Conservation (phyloP, 2,113 vertebrate genomes). For the Alaudala cheleensis region DNA sequence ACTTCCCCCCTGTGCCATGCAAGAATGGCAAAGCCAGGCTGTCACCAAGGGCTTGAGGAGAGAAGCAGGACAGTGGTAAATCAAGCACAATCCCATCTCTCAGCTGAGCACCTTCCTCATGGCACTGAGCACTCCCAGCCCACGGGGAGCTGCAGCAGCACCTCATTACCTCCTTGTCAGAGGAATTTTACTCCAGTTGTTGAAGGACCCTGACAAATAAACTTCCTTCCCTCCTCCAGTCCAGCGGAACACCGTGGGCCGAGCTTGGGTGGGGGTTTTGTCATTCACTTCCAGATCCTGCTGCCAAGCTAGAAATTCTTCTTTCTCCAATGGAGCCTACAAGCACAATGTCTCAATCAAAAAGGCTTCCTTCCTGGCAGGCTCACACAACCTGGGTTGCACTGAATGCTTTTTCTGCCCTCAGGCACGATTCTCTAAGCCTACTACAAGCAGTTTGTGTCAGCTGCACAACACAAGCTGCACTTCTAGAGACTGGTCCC, state of each 20-base stretch:
- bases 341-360: not conserved
- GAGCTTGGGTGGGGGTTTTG: conserved; percentile 81
- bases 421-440: accelerated
- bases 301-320: conserved; percentile 95
- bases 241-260: conserved; percentile 95
- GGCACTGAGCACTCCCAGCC: not conserved
- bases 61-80: not conserved
- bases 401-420: not conserved
- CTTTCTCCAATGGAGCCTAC: conserved; percentile 83
- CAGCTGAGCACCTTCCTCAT: not conserved
- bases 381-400: not conserved
- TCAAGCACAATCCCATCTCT: not conserved
- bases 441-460: not conserved
- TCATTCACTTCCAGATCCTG: conserved; percentile 88
- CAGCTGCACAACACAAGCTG: not conserved
- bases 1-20: not conserved
- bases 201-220: conserved; percentile 95
- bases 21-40: not conserved
- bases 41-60: not conserved
- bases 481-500: not conserved
- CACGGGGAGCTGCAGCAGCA: not conserved
- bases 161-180: conserved; percentile 87
- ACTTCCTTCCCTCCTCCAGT: conserved; percentile 89
- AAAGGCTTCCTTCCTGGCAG: not conserved
- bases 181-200: conserved; percentile 97